Percentiles rank a stretch among this genome's conserved stretches.
Conservation (phyloP, 92 coral and sea anemone genomes). For the Phenganax subtilis region DNA sequence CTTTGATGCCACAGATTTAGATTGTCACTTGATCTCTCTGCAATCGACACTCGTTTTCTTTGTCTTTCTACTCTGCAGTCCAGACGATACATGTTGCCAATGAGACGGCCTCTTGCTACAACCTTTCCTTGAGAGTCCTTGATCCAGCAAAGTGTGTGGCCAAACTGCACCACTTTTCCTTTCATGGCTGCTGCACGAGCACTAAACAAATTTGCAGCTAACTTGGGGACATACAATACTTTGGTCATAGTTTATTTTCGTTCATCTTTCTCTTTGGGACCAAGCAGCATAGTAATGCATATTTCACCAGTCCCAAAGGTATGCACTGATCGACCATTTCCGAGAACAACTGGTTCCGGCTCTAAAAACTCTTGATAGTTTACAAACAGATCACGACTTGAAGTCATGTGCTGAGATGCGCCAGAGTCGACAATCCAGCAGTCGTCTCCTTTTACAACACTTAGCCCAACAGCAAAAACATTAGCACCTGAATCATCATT, state of each 20-base stretch:
- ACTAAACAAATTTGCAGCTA: conserved; percentile 56
- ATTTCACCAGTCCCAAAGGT: conserved; percentile 50
- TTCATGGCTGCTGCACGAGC: conserved; percentile 53
- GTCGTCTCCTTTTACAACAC: conserved; percentile 23
- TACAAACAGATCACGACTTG: conserved; percentile 39
- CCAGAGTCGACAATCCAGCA: conserved; percentile 50
- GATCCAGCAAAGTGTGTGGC: conserved; percentile 46
- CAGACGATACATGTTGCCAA: conserved; percentile 52
- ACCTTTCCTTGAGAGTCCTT: conserved; percentile 52
- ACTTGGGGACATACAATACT: conserved; percentile 52
- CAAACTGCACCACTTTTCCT: conserved; percentile 56
- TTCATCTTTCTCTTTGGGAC: conserved; percentile 23
- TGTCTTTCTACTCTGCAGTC: conserved; percentile 44
- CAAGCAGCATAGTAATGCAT: conserved; percentile 52
- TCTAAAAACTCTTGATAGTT: conserved; percentile 43
- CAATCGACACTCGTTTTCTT: conserved; percentile 6
- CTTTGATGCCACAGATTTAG: conserved; percentile 24
- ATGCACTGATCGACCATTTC: conserved; percentile 56
- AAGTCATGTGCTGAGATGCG: conserved; percentile 52
- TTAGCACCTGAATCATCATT: conserved; percentile 45
- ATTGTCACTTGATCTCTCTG: conserved; percentile 17
- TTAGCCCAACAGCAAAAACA: conserved; percentile 42
- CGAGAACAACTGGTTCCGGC: conserved; percentile 48
- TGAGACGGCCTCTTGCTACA: neutral
- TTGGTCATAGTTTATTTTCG: conserved; percentile 51